Conservation (phyloP, 2,797 vertebrate genomes). For the Sebastes iracundus region DNA sequence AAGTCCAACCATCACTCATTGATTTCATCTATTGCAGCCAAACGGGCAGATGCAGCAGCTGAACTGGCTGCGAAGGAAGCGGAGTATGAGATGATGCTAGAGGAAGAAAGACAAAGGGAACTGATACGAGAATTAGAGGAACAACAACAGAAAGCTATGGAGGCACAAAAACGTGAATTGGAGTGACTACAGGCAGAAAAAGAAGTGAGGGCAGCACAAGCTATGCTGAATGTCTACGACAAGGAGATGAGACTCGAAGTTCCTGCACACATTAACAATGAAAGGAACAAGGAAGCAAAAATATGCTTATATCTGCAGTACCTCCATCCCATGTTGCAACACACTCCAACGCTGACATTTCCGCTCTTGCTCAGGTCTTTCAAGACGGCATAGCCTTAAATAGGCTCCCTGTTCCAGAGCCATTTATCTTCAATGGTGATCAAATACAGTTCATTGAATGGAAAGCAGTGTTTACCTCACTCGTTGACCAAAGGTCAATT, state of each 20-base stretch:
- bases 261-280: background rate
- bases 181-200: too few species aligned
- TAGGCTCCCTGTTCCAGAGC: background rate
- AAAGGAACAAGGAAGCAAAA: background rate
- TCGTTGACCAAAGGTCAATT: background rate
- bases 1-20: background rate
- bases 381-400: background rate
- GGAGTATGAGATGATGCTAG: background rate
- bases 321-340: background rate
- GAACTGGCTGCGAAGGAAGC: too few species aligned
- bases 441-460: too few species aligned
- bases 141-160: too few species aligned
- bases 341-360: background rate
- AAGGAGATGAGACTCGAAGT: background rate
- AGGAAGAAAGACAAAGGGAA: background rate
- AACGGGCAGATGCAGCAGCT: too few species aligned
- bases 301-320: background rate
- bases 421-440: too few species aligned
- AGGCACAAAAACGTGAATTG: too few species aligned
- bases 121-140: background rate
- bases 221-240: too few species aligned
- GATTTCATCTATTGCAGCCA: background rate
- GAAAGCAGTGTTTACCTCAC: background rate
- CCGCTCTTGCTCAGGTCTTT: background rate
- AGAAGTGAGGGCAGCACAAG: too few species aligned